Evolutionary conservation across 2,888 invertebrate species (phyloP).

Genomic region (Melanargia galathea): DNA sequence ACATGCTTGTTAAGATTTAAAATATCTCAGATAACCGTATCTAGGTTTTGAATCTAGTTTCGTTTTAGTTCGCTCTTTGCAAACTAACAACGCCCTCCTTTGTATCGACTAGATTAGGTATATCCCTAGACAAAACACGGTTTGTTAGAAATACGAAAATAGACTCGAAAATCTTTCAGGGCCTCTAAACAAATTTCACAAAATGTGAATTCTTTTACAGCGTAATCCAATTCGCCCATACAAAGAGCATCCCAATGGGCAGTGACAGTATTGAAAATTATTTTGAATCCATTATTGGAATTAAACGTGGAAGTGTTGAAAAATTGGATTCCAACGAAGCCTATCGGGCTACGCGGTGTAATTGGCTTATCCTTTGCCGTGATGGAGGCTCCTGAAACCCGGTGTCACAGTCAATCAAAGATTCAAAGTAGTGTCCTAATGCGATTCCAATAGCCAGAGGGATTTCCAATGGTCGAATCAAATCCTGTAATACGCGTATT

Average conservation of each 20-base stretch:
- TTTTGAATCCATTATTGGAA: constrained; percentile 44
- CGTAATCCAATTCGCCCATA: background rate
- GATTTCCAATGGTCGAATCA: constrained; percentile 9
- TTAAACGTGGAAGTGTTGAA: constrained; percentile 47
- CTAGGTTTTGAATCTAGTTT: background rate
- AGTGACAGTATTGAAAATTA: constrained; percentile 36
- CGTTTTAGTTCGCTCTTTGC: background rate
- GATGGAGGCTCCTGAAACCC: constrained; percentile 45
- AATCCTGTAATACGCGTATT: background rate
- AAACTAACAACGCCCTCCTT: background rate
- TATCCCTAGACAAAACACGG: background rate
- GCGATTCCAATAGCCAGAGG: constrained; percentile 12
- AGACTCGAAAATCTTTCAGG: background rate
- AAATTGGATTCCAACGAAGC: constrained; percentile 49
- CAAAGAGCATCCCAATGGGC: constrained; percentile 11
- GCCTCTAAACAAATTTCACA: background rate
- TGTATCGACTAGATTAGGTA: background rate
- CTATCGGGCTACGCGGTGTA: constrained; percentile 44
- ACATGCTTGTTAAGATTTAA: background rate
- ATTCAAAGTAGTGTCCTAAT: constrained; percentile 36
- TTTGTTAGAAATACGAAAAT: background rate
- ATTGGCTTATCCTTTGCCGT: constrained; percentile 49
- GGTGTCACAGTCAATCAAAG: constrained; percentile 43
- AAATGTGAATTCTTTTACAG: background rate
- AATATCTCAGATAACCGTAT: background rate